Evolutionary conservation across 2,888 invertebrate genomes (phyloP), one percentile per base, ranked within the genome.

Genomic region (Panorpa germanica): DNA sequence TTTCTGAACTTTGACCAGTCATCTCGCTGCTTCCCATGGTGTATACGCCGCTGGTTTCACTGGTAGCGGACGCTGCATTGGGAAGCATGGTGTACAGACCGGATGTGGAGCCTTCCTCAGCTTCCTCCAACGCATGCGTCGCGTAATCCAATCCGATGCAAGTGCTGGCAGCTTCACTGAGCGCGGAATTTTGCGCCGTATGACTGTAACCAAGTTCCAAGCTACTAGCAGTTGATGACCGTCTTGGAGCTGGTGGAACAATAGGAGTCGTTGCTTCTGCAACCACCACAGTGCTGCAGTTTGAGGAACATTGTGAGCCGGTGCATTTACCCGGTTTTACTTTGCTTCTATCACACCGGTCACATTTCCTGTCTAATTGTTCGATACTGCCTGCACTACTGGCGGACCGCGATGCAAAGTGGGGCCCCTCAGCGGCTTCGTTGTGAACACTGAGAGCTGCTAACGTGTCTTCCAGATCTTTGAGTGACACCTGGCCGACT

Each of bases 211-310:
- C 81, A 35, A 83, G 55, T 54, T 83, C 83, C 43, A 83, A 57
- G 45, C 82, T 82, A 40, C 81, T 81, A 29, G 73, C 72, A 23
- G 80, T 77, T 15, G 80, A 80, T 36, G 74, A 63, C 43, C 75
- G 61, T 40, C 75, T 65, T 1, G 44, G 36, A 10, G 30, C 16
- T 29, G 46, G 37, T 4, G 50, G 44, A 2, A 43, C 39, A n/a
- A 45, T 31, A 4, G 43, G 39, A 12, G 39, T 53, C 41, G 56
- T 56, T 26, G 54, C 51, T 6, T 61, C 56, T 4, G 63, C 64
- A 41, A 82, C 73, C 40, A 82, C 81, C n/a, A 82, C 80, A 19
- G 83, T 83, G 45, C 82, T 82, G 48, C 82, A 82, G 15, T 78
- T 81, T 30, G 82, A 82, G 33, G 81, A 81, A 50, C 83, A 82